Evolutionary conservation across 1,140 invertebrate species (phyloP).

Genomic region (Heliconius melpomene): DNA sequence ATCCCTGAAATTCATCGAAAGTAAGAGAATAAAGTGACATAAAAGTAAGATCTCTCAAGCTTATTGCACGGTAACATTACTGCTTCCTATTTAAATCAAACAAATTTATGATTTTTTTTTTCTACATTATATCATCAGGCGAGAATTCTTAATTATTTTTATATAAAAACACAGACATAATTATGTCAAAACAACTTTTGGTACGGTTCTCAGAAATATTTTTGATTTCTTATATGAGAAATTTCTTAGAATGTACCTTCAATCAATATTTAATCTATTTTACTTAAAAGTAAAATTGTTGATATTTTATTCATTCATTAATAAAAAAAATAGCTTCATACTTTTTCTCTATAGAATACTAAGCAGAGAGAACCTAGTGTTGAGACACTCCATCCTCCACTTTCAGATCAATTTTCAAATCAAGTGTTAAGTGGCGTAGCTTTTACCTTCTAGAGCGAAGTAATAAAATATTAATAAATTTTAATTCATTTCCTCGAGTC

Average conservation of each 20-base stretch:
- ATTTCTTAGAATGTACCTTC: not conserved
- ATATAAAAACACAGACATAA: not conserved
- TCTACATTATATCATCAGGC: not conserved
- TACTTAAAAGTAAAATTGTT: not conserved
- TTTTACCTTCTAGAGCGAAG: too few relatives aligned
- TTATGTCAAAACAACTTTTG: not conserved
- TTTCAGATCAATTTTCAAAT: too few relatives aligned
- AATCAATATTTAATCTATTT: not conserved
- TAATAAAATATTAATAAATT: too few relatives aligned
- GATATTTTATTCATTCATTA: not conserved
- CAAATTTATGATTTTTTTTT: not conserved
- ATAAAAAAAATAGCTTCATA: not conserved
- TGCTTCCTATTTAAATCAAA: not conserved
- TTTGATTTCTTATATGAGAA: not conserved
- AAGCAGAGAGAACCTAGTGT: too few relatives aligned
- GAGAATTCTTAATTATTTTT: not conserved
- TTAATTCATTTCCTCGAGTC: too few relatives aligned
- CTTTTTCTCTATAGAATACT: too few relatives aligned
- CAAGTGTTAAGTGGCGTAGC: too few relatives aligned
- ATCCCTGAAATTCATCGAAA: too few relatives aligned
- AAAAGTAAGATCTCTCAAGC: not conserved
- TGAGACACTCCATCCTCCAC: too few relatives aligned
- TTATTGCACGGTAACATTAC: not conserved
- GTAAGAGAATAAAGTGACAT: too few relatives aligned
- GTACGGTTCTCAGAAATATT: not conserved